phyloP scores from a whole-genome alignment of 2,113 vertebrate genomes.

The Cynoglossus semilaevis region DNA sequence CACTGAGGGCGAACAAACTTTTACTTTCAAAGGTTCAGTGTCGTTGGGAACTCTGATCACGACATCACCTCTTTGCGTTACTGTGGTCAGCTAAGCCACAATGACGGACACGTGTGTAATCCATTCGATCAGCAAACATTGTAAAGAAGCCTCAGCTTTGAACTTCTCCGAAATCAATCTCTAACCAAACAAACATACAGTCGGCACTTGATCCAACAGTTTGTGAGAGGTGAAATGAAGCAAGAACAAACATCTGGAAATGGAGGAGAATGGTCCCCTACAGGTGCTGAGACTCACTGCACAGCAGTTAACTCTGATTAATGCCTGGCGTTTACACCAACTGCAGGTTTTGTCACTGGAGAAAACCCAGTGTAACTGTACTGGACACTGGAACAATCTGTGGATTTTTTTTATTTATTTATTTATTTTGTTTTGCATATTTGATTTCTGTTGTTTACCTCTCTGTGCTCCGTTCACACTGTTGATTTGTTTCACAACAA shows the following conservation, averaged over 20 bases:
- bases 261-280: slow-evolving; percentile 60
- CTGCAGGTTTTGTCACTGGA: slow-evolving; percentile 57
- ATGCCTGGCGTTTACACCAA: slow-evolving; percentile 64
- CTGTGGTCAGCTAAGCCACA: too few species aligned
- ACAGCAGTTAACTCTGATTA: slow-evolving; percentile 69
- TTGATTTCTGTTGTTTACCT: not conserved
- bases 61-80: too few species aligned
- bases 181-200: slow-evolving; percentile 31
- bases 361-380: slow-evolving; percentile 36
- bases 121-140: too few species aligned
- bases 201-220: slow-evolving; percentile 63
- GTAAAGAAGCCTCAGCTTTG: too few species aligned
- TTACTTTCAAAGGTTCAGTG: too few species aligned
- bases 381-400: slow-evolving; percentile 7
- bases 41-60: too few species aligned
- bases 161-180: too few species aligned
- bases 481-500: not conserved
- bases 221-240: slow-evolving; percentile 64
- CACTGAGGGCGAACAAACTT: too few species aligned
- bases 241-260: slow-evolving; percentile 72
- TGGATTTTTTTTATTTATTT: slow-evolving; percentile 8
- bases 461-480: not conserved
- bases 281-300: slow-evolving; percentile 53
- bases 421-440: too few species aligned
- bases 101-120: too few species aligned